A percentile compares a stretch with the other conserved stretches of the same genome.
Evolutionary conservation across 2,797 vertebrate genomes (phyloP).

Genomic region (Hylomyscus alleni): DNA sequence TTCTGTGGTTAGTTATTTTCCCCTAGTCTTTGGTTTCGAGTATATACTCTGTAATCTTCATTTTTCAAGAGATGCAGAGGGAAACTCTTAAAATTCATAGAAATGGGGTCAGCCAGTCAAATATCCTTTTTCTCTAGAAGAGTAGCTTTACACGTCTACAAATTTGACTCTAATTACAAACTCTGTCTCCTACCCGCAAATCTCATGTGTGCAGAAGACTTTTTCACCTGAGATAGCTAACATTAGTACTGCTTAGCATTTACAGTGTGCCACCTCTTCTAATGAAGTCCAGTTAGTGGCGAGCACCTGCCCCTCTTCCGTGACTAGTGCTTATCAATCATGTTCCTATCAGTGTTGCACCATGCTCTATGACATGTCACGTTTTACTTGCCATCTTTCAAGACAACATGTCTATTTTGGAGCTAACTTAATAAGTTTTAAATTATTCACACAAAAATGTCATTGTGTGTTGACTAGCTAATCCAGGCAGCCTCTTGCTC

Average conservation of each 20-base stretch:
- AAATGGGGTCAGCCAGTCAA: background rate
- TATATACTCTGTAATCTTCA: background rate
- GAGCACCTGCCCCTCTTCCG: background rate
- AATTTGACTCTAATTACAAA: background rate
- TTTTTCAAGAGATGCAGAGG: conserved; percentile 18
- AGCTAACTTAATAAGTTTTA: background rate
- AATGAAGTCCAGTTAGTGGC: background rate
- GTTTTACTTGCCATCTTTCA: background rate
- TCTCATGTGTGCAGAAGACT: background rate
- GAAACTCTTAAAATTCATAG: conserved; percentile 5
- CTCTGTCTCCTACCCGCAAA: background rate
- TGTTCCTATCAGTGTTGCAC: background rate
- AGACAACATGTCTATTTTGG: background rate
- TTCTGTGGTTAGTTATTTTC: background rate
- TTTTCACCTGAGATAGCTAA: background rate
- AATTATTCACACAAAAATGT: conserved; percentile 14
- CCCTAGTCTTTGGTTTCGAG: background rate
- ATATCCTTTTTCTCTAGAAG: background rate
- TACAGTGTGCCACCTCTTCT: background rate
- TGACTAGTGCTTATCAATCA: background rate
- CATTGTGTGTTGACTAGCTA: background rate
- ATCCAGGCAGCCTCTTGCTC: background rate
- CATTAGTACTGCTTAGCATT: background rate
- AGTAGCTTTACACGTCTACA: background rate
- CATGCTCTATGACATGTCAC: too few species aligned